Conservation (phyloP, 2,797 vertebrate genomes). For the Hippocampus kuda region DNA sequence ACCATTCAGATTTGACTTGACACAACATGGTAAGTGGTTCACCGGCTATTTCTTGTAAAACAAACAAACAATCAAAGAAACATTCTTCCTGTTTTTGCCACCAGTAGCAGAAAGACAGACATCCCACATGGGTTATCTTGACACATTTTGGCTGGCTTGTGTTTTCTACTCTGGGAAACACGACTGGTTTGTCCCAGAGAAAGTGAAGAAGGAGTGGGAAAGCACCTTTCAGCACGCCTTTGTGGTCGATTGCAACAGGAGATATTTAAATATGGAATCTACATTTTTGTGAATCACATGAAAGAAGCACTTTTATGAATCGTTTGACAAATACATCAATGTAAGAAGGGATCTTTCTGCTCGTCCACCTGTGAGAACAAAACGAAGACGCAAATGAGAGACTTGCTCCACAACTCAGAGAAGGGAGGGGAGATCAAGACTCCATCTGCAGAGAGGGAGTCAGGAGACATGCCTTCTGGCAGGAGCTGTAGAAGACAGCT, state of each 20-base stretch:
- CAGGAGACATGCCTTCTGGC: constrained; percentile 71
- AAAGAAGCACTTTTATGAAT: constrained; percentile 18
- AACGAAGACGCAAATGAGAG: constrained; percentile 41
- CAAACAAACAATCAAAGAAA: too few relatives aligned
- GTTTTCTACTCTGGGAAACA: not conserved
- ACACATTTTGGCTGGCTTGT: not conserved
- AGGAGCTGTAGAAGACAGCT: constrained; percentile 90
- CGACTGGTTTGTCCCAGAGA: not conserved
- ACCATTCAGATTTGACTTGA: not conserved
- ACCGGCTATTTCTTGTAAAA: too few relatives aligned
- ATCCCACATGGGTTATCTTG: not conserved
- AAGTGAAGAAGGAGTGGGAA: not conserved
- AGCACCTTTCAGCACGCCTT: not conserved
- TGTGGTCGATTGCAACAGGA: not conserved
- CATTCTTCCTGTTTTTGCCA: too few relatives aligned
- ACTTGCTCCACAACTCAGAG: constrained; percentile 46
- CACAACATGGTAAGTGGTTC: not conserved
- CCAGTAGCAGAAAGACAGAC: too few relatives aligned
- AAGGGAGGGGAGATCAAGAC: constrained; percentile 37
- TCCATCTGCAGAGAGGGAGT: constrained; percentile 64
- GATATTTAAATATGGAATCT: not conserved
- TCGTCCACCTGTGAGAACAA: constrained; percentile 3
- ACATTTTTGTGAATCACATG: constrained; percentile 7
- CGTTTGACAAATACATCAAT: not conserved
- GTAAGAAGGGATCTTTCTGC: not conserved